phyloP scores from a whole-genome alignment of 2,113 vertebrate species.

The Erythrocebus patas region DNA sequence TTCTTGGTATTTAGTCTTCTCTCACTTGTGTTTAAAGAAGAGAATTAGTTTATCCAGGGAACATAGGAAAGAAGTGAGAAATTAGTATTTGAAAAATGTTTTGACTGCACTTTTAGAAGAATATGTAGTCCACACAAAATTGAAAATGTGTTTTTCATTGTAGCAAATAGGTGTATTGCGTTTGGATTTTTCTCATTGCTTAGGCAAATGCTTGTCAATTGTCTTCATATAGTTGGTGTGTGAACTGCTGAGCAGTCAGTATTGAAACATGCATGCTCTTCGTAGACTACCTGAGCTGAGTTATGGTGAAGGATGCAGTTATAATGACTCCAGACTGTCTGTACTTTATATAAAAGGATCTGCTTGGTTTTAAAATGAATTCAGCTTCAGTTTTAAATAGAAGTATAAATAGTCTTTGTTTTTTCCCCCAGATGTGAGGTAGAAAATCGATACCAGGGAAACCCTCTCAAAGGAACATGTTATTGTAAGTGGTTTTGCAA shows the following conservation, averaged over 20 bases:
- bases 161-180: conserved; percentile 1
- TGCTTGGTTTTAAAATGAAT: conserved; percentile 43
- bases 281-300: not conserved
- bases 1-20: conserved; percentile 20
- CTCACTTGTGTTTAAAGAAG: conserved; percentile 19
- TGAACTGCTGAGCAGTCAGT: not conserved
- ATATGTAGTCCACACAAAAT: not conserved
- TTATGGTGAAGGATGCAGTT: conserved; percentile 23
- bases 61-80: conserved; percentile 28
- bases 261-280: not conserved
- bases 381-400: conserved; percentile 23
- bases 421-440: conserved; percentile 91
- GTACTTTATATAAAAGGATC: not conserved
- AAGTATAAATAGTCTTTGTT: conserved; percentile 51
- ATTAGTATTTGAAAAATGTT: conserved; percentile 39
- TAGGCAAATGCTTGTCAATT: not conserved
- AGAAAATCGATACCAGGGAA: conserved; percentile 98
- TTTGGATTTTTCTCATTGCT: not conserved
- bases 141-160: conserved; percentile 34
- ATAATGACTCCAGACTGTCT: not conserved
- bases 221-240: not conserved
- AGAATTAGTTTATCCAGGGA: not conserved
- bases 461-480: conserved; percentile 98
- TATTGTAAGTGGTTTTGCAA: conserved; percentile 92
- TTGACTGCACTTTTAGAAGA: conserved; percentile 30